Conservation (phyloP, 2,113 vertebrate genomes). For the Melierax canorus region DNA sequence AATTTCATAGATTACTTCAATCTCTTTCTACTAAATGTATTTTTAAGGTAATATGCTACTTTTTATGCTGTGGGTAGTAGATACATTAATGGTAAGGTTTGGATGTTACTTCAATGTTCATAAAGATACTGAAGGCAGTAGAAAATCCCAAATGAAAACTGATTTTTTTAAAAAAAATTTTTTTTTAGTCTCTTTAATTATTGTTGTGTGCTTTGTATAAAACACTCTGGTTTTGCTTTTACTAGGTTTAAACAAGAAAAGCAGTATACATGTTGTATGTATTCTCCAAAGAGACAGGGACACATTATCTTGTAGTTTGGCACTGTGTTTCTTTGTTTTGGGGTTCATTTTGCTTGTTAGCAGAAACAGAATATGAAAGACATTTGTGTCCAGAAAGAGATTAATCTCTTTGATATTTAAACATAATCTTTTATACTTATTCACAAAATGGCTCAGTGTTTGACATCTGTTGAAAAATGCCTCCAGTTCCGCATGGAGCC, state of each 20-base stretch:
- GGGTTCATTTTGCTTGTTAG: not conserved
- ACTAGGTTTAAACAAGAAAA: not conserved
- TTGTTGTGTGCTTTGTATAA: not conserved
- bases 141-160: not conserved
- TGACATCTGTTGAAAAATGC: not conserved
- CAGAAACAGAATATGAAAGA: not conserved
- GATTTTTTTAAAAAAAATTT: not conserved
- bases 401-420: not conserved
- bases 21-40: not conserved
- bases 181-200: not conserved
- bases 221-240: not conserved
- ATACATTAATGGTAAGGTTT: not conserved
- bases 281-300: not conserved
- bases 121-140: not conserved
- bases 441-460: not conserved
- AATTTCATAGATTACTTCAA: not conserved
- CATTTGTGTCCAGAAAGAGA: not conserved
- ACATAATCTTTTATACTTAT: not conserved
- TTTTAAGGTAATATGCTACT: not conserved
- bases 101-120: not conserved
- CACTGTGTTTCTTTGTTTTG: not conserved
- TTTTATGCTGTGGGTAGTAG: not conserved
- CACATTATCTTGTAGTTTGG: not conserved
- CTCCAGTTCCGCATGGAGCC: not conserved
- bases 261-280: not conserved